Evolutionary conservation across 2,797 vertebrate genomes (phyloP), one percentile per base, ranked within the genome.

Genomic region (Ceyx erithaca): DNA sequence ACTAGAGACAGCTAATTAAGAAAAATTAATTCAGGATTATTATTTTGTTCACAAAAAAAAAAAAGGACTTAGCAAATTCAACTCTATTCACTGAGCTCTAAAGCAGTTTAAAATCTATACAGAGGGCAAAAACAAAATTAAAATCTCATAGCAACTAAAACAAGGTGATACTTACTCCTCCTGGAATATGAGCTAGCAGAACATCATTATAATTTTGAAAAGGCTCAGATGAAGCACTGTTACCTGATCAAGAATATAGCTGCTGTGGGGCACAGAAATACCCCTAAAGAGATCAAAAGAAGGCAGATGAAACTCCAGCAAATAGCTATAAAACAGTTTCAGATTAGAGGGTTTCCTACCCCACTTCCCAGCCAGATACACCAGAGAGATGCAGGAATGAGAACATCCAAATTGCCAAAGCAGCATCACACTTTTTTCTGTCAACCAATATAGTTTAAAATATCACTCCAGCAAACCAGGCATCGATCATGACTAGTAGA

Each of bases 251-350:
- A 79, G 73, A 92, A 84, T 33, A 66, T 80, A 35, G 61, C 68
- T 59, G 40, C 64, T 94, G 69, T 69, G 72, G n/a, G n/a, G 30
- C 69, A 82, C 30, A 87, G 75, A 88, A 88, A 93, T 62, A 59
- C 21, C 90, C 91, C 57, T 61, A 45, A 63, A 64, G 37, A 90
- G 68, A 92, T 90, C 75, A 94, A 92, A 96, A 93, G 84, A 66
- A 68, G 17, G 61, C 7, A 1, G 18, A 85, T 31, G 19, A 80
- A 94, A 73, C 54, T 85, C 33, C 45, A 80, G 59, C 26, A 93
- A 92, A 71, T 8, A 87, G n/a, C 51, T 80, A 51, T 62, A 64
- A 70, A 82, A 64, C 8, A 54, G 61, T 23, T 30, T 20, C 41
- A 80, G 54, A 88, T 82, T 54, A 90, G 84, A 92, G 25, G 54